Conservation (phyloP, 2,888 invertebrate genomes). For the Tanytarsus gracilentus region DNA sequence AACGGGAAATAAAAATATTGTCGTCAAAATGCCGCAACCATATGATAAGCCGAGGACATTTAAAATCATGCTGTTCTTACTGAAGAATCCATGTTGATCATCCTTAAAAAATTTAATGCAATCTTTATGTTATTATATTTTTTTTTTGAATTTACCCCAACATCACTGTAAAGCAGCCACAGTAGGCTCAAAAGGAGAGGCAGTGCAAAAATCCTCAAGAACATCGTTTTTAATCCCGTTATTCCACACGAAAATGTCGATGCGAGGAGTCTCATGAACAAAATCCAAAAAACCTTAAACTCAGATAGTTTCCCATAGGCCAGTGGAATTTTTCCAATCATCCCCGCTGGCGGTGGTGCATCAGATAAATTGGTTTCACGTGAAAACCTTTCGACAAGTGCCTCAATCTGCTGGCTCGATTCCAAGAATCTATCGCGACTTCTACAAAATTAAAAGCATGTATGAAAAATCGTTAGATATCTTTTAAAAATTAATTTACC, state of each 20-base stretch:
- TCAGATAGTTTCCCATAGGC: conserved; percentile 65
- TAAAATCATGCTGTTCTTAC: conserved; percentile 41
- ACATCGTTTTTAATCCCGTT: conserved; percentile 65
- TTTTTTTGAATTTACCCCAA: conserved; percentile 37
- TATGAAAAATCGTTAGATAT: too few species aligned
- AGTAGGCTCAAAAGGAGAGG: conserved; percentile 69
- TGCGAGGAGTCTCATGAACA: conserved; percentile 61
- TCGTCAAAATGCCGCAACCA: conserved; percentile 41
- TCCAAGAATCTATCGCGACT: conserved; percentile 87
- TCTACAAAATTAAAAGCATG: conserved; percentile 35
- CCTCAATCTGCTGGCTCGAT: conserved; percentile 87
- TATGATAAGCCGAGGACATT: conserved; percentile 41
- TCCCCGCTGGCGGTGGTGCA: conserved; percentile 49
- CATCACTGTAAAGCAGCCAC: conserved; percentile 63
- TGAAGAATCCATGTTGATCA: conserved; percentile 41
- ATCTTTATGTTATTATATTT: not conserved
- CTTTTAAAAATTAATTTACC: too few species aligned
- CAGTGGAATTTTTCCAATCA: conserved; percentile 59
- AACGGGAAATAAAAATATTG: conserved; percentile 51
- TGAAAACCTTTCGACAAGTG: conserved; percentile 84
- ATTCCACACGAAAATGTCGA: conserved; percentile 70
- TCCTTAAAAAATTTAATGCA: conserved; percentile 34
- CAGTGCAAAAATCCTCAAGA: conserved; percentile 61
- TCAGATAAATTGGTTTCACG: conserved; percentile 65
- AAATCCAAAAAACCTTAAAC: conserved; percentile 56